phyloP scores from a whole-genome alignment of 2,888 invertebrate species.

The Ferdinandea cuprea region DNA sequence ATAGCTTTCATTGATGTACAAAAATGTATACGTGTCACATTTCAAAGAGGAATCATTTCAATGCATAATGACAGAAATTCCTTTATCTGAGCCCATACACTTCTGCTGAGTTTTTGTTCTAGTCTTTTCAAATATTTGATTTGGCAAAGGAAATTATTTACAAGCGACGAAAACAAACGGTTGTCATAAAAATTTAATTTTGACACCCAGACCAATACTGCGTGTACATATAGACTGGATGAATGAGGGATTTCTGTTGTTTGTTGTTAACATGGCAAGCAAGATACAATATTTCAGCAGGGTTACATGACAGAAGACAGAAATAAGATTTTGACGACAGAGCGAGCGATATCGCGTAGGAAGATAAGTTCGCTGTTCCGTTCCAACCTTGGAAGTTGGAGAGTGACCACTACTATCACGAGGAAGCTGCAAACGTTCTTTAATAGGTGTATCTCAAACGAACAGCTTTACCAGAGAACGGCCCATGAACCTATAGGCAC shows the following conservation, averaged over 20 bases:
- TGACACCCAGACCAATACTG: constrained; percentile 58
- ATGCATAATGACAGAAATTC: constrained; percentile 50
- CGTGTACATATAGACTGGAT: constrained; percentile 40
- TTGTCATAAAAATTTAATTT: constrained; percentile 70
- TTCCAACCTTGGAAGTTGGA: too few relatives aligned
- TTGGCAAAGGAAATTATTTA: constrained; percentile 36
- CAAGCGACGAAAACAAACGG: constrained; percentile 52
- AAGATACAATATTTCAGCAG: neutral
- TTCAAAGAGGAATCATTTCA: constrained; percentile 45
- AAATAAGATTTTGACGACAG: too few relatives aligned
- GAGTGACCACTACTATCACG: too few relatives aligned
- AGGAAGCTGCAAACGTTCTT: too few relatives aligned
- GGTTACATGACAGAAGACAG: too few relatives aligned
- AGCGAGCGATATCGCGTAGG: too few relatives aligned
- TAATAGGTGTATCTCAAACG: too few relatives aligned
- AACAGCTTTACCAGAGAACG: too few relatives aligned
- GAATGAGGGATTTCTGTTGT: constrained; percentile 1
- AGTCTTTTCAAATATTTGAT: constrained; percentile 60
- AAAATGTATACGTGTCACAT: constrained; percentile 12
- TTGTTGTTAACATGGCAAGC: neutral
- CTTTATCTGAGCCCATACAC: constrained; percentile 1
- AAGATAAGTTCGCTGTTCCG: too few relatives aligned
- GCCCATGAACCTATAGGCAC: too few relatives aligned
- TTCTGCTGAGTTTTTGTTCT: constrained; percentile 5
- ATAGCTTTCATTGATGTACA: constrained; percentile 48